Evolutionary conservation across 2,797 vertebrate genomes (phyloP).

Genomic region (Bucorvus abyssinicus): DNA sequence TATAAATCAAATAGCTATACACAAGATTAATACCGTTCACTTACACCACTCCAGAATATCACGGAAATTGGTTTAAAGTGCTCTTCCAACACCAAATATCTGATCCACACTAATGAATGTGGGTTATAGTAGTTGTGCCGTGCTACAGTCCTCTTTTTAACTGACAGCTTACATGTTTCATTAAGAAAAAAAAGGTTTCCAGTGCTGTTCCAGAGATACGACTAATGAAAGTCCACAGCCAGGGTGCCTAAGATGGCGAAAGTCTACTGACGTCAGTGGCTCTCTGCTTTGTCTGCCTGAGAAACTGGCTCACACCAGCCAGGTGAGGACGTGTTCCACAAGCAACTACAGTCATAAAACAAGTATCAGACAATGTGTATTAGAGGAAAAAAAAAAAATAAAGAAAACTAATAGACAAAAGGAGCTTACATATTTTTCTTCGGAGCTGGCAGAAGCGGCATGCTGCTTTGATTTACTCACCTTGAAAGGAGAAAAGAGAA

Average conservation of each 20-base stretch:
- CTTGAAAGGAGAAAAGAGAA: slow-evolving; percentile 52
- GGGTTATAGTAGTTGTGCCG: background rate
- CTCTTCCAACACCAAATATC: background rate
- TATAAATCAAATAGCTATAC: background rate
- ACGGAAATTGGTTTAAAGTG: background rate
- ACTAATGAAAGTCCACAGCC: background rate
- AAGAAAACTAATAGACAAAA: background rate
- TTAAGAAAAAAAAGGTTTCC: background rate
- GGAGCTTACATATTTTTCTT: slow-evolving; percentile 71
- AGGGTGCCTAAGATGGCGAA: background rate
- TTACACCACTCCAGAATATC: background rate
- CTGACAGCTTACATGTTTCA: background rate
- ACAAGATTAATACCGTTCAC: background rate
- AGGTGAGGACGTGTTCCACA: background rate
- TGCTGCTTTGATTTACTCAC: slow-evolving; percentile 52
- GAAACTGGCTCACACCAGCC: background rate
- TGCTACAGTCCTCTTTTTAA: background rate
- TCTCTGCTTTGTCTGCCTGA: background rate
- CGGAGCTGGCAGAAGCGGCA: slow-evolving; percentile 61
- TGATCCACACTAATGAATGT: background rate
- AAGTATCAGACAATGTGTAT: background rate
- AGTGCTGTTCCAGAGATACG: background rate
- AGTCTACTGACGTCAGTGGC: background rate
- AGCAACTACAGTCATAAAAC: background rate
- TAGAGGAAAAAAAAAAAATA: background rate